Percentiles rank a stretch among this genome's conserved stretches.
These are phyloP conservation scores for Achatina immaculata DNA, from an alignment of 1,140 invertebrate genomes.

Conservation along the genomic window DNA sequence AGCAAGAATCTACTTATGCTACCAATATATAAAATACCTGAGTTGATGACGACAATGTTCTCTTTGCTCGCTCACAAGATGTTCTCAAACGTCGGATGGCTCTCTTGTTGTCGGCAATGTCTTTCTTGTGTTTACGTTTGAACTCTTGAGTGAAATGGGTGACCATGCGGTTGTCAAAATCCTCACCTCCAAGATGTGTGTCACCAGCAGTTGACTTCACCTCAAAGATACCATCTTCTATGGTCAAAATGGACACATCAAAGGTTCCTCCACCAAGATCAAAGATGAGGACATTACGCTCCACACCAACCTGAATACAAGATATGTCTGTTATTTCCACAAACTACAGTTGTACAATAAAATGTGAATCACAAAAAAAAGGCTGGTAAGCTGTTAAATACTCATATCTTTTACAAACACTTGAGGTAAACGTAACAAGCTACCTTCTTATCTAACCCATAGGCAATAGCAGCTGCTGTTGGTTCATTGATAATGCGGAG, in stretches of 20 bases:
- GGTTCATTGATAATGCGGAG: conserved; percentile 1
- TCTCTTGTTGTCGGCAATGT: conserved; percentile 89
- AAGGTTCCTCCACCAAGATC: conserved; percentile 98
- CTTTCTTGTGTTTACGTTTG: conserved; percentile 97
- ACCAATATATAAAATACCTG: no score
- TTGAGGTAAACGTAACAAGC: no score
- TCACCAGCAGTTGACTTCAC: conserved; percentile 98
- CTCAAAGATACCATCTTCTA: conserved; percentile 94
- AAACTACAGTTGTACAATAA: no score
- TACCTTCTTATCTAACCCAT: background rate
- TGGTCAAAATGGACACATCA: conserved; percentile 94
- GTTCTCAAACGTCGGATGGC: conserved; percentile 93
- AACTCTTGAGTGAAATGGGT: conserved; percentile 97
- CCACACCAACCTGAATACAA: conserved; percentile 61
- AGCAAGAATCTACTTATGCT: no score
- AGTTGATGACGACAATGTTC: conserved; percentile 93
- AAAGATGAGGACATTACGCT: conserved; percentile 79
- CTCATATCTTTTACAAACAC: no score
- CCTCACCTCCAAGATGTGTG: conserved; percentile 97
- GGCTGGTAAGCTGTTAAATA: no score
- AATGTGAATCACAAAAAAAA: no score
- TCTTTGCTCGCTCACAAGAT: conserved; percentile 95
- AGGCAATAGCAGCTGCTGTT: conserved; percentile 9
- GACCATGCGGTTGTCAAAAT: conserved; percentile 98
- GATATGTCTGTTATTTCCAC: background rate